Conservation (phyloP, 2,113 vertebrate genomes). For the Dipodomys merriami region DNA sequence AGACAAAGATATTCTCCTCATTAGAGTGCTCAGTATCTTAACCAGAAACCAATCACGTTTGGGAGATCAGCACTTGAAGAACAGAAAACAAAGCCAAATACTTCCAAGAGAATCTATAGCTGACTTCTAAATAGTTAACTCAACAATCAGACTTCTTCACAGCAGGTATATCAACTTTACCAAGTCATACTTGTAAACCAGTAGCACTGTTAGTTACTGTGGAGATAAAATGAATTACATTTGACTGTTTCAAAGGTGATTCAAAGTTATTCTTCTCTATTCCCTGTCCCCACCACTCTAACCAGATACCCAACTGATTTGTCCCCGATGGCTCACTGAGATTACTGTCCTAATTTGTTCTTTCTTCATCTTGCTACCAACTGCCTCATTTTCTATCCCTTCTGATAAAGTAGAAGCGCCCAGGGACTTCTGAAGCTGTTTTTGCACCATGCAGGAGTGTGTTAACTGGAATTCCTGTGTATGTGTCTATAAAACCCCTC, state of each 20-base stretch:
- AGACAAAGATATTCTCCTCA: not conserved
- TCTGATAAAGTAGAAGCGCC: conserved; percentile 72
- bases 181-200: conserved; percentile 1
- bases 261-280: conserved; percentile 72
- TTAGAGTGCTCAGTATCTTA: conserved; percentile 5
- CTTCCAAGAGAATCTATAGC: not conserved
- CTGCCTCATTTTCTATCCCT: conserved; percentile 76
- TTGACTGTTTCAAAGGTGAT: conserved; percentile 56
- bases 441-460: conserved; percentile 73
- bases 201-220: not conserved
- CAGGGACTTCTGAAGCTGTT: conserved; percentile 79
- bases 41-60: not conserved
- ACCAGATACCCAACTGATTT: conserved; percentile 69
- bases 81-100: conserved; percentile 33
- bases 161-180: not conserved
- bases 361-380: conserved; percentile 74
- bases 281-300: conserved; percentile 58
- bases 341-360: conserved; percentile 80
- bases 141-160: not conserved
- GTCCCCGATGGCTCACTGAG: conserved; percentile 72
- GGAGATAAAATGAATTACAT: conserved; percentile 47
- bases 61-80: conserved; percentile 32
- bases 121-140: conserved; percentile 51
- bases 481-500: conserved; percentile 73
- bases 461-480: conserved; percentile 73